Evolutionary conservation across 2,797 vertebrate genomes (phyloP).

Genomic region (Alcedo atthis): DNA sequence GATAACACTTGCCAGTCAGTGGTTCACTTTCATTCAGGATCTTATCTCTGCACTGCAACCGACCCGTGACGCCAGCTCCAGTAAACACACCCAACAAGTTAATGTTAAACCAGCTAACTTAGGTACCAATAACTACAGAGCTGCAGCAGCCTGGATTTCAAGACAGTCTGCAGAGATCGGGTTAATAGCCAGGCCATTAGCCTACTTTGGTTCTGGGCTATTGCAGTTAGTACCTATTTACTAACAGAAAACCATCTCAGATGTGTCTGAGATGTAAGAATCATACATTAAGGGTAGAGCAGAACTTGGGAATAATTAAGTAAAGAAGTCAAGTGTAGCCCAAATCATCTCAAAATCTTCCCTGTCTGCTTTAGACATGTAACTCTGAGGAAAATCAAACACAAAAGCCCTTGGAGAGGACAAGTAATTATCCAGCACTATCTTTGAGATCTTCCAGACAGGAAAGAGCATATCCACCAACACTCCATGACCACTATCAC

Average conservation of each 20-base stretch:
- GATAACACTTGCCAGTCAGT: background rate
- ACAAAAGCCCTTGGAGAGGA: background rate
- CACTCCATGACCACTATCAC: background rate
- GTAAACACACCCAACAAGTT: background rate
- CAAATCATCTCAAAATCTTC: background rate
- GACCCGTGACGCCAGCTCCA: background rate
- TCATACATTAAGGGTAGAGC: background rate
- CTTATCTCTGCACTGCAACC: constrained; percentile 41
- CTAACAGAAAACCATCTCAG: background rate
- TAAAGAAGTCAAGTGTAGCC: background rate
- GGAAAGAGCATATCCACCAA: background rate
- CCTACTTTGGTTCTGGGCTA: background rate
- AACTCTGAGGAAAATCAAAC: background rate
- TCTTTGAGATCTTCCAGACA: constrained; percentile 18
- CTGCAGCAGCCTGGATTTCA: background rate
- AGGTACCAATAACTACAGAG: background rate
- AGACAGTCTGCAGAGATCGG: background rate
- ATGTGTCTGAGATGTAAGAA: background rate
- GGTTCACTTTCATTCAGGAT: constrained; percentile 57
- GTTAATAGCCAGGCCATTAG: background rate
- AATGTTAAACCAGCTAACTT: background rate
- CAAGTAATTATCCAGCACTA: background rate
- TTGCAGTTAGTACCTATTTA: background rate
- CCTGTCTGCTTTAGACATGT: background rate
- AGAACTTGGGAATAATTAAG: background rate